phyloP scores from a whole-genome alignment of 2,797 vertebrate species.

The Urosaurus nigricauda region DNA sequence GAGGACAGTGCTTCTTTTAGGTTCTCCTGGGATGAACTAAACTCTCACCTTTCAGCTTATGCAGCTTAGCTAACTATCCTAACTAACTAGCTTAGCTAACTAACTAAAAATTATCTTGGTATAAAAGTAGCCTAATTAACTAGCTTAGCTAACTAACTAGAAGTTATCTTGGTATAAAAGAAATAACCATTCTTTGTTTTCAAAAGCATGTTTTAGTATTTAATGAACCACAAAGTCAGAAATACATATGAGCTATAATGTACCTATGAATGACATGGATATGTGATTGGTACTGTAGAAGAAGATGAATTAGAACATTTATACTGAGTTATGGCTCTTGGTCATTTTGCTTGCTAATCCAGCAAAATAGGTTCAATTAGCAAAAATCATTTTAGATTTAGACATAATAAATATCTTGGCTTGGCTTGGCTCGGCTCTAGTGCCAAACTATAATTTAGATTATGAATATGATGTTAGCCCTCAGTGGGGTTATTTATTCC shows the following conservation, averaged over 20 bases:
- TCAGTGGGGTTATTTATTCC: not conserved
- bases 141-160: no score
- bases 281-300: not conserved
- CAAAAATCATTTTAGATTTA: slow-evolving; percentile 12
- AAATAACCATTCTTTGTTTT: not conserved
- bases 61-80: no score
- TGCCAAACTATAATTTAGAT: not conserved
- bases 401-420: not conserved
- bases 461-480: not conserved
- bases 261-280: not conserved
- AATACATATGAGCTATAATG: not conserved
- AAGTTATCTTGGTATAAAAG: not conserved
- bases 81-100: no score
- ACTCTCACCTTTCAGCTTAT: no score
- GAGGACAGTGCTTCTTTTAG: no score
- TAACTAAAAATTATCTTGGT: no score
- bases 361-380: not conserved
- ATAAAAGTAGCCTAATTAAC: no score
- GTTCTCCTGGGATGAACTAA: no score
- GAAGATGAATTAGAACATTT: not conserved
- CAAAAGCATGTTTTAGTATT: slow-evolving; percentile 12
- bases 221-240: not conserved
- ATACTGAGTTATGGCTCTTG: not conserved
- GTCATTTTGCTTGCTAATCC: slow-evolving; percentile 13
- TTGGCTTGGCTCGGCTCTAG: not conserved